Percentiles rank a stretch among this genome's conserved stretches.
Conservation (phyloP, 2,888 invertebrate genomes). For the Salpingus planirostris region DNA sequence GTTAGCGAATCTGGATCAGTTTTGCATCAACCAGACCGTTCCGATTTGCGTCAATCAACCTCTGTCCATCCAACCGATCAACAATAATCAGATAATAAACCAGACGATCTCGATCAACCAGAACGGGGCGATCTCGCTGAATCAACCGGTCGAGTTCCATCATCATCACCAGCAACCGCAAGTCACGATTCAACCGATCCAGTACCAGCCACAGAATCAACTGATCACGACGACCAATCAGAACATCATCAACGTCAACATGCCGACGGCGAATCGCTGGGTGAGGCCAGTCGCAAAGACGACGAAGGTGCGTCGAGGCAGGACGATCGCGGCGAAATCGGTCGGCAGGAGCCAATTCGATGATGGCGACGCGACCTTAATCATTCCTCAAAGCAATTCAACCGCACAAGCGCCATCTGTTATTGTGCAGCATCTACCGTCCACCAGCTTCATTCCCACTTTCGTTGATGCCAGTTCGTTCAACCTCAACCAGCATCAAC, state of each 20-base stretch:
- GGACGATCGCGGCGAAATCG: constrained; percentile 24
- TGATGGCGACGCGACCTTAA: constrained; percentile 8
- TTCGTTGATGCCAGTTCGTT: constrained; percentile 61
- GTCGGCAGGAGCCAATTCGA: constrained; percentile 10
- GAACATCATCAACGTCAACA: constrained; percentile 23
- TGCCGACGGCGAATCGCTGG: constrained; percentile 29
- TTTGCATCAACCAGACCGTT: constrained; percentile 10
- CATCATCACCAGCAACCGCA: no score
- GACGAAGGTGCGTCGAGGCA: constrained; percentile 19
- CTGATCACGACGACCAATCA: constrained; percentile 21
- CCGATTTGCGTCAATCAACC: constrained; percentile 30
- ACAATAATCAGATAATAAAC: constrained; percentile 22
- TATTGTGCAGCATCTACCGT: constrained; percentile 54
- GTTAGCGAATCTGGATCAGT: constrained; percentile 2
- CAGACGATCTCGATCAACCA: constrained; percentile 22
- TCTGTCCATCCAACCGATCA: constrained; percentile 13
- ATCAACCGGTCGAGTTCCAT: no score
- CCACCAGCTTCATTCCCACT: constrained; percentile 47
- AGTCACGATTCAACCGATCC: neutral
- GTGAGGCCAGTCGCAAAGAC: constrained; percentile 27
- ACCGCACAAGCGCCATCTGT: constrained; percentile 39
- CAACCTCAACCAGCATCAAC: no score
- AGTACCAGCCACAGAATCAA: constrained; percentile 27
- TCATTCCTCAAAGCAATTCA: neutral
- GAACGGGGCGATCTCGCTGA: no score